Evolutionary conservation across 2,113 vertebrate genomes (phyloP).

Genomic region (Hylia prasina): DNA sequence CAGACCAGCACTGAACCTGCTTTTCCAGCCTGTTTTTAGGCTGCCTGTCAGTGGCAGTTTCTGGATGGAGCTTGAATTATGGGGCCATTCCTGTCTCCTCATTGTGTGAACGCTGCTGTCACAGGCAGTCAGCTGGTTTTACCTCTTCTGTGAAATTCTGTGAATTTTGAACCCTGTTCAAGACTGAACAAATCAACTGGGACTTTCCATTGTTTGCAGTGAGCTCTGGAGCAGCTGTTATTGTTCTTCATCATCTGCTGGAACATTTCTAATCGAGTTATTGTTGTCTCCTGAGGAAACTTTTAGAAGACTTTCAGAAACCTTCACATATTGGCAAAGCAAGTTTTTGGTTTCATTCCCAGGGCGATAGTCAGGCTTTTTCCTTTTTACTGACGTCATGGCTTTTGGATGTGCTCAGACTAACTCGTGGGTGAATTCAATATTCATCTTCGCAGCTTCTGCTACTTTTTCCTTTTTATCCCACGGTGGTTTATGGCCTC

Average conservation of each 20-base stretch:
- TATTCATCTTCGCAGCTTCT: not conserved
- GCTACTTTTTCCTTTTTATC: not conserved
- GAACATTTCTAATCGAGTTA: slow-evolving; percentile 7
- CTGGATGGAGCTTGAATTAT: not conserved
- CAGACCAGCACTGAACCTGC: fast-evolving
- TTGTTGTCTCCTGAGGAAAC: slow-evolving; percentile 28
- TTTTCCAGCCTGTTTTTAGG: not conserved
- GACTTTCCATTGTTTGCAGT: slow-evolving; percentile 47
- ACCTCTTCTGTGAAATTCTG: slow-evolving; percentile 7
- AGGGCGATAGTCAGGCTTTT: not conserved
- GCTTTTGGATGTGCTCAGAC: not conserved
- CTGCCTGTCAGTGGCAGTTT: not conserved
- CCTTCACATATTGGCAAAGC: not conserved
- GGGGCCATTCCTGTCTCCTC: not conserved
- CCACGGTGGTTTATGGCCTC: not conserved
- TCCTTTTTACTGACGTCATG: slow-evolving; percentile 35
- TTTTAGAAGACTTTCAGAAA: slow-evolving; percentile 13
- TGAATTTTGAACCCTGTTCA: not conserved
- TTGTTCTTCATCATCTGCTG: slow-evolving; percentile 50
- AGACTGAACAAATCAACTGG: not conserved
- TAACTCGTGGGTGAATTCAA: slow-evolving; percentile 17
- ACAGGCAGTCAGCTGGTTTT: not conserved
- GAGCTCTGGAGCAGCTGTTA: slow-evolving; percentile 45
- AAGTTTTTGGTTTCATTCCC: slow-evolving; percentile 42
- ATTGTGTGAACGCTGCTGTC: fast-evolving